phyloP scores from a whole-genome alignment of 2,888 invertebrate species.

The Cataglyphis cursor region DNA sequence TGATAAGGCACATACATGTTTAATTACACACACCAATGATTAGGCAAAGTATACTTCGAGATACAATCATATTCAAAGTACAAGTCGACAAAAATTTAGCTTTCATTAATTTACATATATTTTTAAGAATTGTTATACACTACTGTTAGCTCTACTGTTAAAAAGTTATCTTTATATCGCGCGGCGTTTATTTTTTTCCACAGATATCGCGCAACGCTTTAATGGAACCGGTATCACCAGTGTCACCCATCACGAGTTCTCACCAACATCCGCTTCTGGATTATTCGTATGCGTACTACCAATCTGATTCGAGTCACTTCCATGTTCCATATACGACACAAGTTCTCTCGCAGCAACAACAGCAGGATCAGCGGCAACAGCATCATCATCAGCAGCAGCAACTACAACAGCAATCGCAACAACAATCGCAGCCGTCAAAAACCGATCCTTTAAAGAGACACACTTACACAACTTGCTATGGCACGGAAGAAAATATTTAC shows the following conservation, averaged over 20 bases:
- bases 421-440: constrained; percentile 70
- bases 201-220: constrained; percentile 69
- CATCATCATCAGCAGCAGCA: constrained; percentile 60
- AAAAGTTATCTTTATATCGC: neutral
- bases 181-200: neutral
- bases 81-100: neutral
- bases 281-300: constrained; percentile 95
- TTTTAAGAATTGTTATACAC: neutral
- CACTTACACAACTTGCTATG: constrained; percentile 93
- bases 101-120: neutral
- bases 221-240: constrained; percentile 65
- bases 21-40: neutral
- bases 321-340: constrained; percentile 91
- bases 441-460: constrained; percentile 87
- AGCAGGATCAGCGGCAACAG: constrained; percentile 78
- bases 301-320: constrained; percentile 89
- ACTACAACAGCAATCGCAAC: constrained; percentile 85
- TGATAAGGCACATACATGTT: neutral
- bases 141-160: neutral
- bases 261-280: constrained; percentile 87
- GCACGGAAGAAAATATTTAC: constrained; percentile 95
- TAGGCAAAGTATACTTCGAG: neutral
- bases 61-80: neutral
- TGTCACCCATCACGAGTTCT: constrained; percentile 64
- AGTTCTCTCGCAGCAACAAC: constrained; percentile 82